Evolutionary conservation across 2,113 vertebrate species (phyloP).

Genomic region (Takifugu flavidus): DNA sequence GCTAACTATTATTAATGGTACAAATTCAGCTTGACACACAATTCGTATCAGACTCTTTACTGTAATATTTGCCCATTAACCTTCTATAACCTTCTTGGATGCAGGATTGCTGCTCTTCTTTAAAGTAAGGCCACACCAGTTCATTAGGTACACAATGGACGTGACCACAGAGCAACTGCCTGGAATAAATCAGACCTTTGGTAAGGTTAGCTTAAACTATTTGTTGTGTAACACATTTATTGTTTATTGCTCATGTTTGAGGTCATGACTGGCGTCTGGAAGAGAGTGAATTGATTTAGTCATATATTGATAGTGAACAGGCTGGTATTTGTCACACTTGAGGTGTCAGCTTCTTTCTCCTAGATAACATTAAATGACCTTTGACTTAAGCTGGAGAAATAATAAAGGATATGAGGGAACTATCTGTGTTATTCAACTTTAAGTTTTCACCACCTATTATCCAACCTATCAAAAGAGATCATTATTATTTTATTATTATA

Average conservation of each 20-base stretch:
- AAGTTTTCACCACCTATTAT: too few relatives aligned
- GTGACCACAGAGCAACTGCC: background rate
- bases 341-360: too few relatives aligned
- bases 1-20: background rate
- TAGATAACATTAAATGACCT: too few relatives aligned
- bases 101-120: background rate
- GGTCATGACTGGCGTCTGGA: too few relatives aligned
- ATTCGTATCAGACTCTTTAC: background rate
- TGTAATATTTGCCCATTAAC: background rate
- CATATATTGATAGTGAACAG: too few relatives aligned
- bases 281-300: too few relatives aligned
- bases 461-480: too few relatives aligned
- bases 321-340: too few relatives aligned
- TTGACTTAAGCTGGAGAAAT: too few relatives aligned
- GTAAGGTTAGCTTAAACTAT: background rate
- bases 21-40: background rate
- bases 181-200: background rate
- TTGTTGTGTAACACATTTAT: background rate
- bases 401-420: too few relatives aligned
- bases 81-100: background rate
- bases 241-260: background rate
- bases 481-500: too few relatives aligned
- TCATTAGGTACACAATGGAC: background rate
- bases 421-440: too few relatives aligned
- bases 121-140: background rate